Base-by-base conservation (phyloP, 2,888 invertebrate genomes). In the Dromius quadrimaculatus region DNA sequence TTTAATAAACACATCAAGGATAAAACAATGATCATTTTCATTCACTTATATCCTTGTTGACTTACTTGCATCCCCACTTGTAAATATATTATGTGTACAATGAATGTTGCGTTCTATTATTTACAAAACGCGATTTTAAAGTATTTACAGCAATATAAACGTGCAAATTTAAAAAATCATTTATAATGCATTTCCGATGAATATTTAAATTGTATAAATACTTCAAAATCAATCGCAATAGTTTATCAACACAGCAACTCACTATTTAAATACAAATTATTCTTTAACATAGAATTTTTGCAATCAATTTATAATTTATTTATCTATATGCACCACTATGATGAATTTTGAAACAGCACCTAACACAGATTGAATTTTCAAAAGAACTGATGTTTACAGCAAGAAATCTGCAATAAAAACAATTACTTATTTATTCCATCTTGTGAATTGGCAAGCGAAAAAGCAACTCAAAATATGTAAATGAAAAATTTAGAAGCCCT, bases 351-450 rank as follows among this genome's bases (percentile, higher is more conserved):
- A 70, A 61, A 62, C 62, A 70, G 70, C 70, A 70, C 70, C 70
- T 70, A 70, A 70, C 59, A 62, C 43, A 38, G 32, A 61, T 13
- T 36, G 70, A 70, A 22, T 45, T 61, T 70, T 66, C 38, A 61
- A 68, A 13, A 50, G 62, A 62, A 62, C 23, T 75, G 78, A 77
- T 77, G 77, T 78, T 81, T 79, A 81, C 81, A 80, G 82, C 77
- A 81, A 80, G 75, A 80, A 77, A 81, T 82, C 82, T 82, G 81
- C 74, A 81, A 81, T 59, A 54, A 13, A 54, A 28, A 4, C 23
- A 41, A 41, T 41, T 41, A 11, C 5, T 41, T 15, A 41, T 8
- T 28, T 28, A 28, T 28, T 28, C 15, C 9, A 11, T 41, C 41
- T 41, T 41, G 2, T n/a, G n/a, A n/a, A n/a, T n/a, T n/a, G n/a